Conservation (phyloP, 2,113 vertebrate species). For the Peromyscus polionotus region DNA sequence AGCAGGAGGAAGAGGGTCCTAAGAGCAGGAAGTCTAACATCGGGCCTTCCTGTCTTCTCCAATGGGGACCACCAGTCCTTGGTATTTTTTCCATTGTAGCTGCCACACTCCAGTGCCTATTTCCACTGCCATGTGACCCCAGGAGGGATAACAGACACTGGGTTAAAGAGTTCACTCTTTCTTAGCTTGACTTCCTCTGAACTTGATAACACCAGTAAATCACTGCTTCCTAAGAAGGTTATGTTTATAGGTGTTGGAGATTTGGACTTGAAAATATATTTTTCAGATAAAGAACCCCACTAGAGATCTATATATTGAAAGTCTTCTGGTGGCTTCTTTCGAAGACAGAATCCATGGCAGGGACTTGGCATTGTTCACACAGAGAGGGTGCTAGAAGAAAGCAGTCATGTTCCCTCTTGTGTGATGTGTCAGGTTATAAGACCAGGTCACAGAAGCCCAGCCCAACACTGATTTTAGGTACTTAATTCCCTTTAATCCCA, state of each 20-base stretch:
- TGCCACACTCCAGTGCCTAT: not conserved
- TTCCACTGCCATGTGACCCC: no score
- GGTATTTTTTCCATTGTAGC: not conserved
- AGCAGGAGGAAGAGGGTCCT: not conserved
- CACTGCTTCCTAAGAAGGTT: not conserved
- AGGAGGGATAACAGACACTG: no score
- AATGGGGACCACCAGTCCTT: not conserved
- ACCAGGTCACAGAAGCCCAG: not conserved
- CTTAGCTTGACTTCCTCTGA: not conserved
- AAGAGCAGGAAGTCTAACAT: not conserved
- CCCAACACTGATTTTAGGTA: not conserved
- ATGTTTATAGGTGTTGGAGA: not conserved
- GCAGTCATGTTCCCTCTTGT: not conserved
- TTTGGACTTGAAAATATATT: not conserved
- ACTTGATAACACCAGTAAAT: not conserved
- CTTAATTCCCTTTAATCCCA: not conserved
- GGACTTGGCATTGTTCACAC: not conserved
- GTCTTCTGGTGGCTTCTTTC: not conserved
- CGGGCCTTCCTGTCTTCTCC: not conserved
- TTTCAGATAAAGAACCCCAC: accelerated
- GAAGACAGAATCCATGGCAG: not conserved
- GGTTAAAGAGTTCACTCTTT: not conserved
- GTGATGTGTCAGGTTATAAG: not conserved
- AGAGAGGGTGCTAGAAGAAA: not conserved
- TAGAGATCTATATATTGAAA: not conserved